Evolutionary conservation across 2,888 invertebrate genomes (phyloP), one percentile per base, ranked within the genome.

Genomic region (Chymomyza caudatula): DNA sequence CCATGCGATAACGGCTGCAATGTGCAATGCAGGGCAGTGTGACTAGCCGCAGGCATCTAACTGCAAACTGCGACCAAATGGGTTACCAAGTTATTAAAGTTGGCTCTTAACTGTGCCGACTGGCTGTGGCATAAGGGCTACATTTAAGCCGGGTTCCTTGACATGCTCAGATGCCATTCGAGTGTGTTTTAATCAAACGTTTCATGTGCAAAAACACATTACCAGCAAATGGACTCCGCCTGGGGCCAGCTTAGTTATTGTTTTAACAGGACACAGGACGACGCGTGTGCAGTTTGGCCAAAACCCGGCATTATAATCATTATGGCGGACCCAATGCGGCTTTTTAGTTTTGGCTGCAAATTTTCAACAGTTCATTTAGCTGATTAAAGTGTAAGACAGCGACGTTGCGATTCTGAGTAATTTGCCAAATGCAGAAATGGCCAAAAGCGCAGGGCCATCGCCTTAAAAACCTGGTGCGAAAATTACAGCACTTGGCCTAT

Each of bases 311-410:
- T 59, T 61, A 66, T 59, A 25, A 79, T 73, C 73, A 76, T 80
- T 83, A 74, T 58, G 61, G 61, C 62, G 43, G 4, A 2, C 11
- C 11, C 68, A 86, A 73, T 86, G 74, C 70, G 71, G 66, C 86
- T 53, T 23, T 53, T 53, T 53, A 52, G 29, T 51, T 60, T 47
- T 25, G 55, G 15, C 19, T 43, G 49, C 44, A 47, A 83, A 86
- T 86, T 86, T 83, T 86, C 82, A 83, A 83, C 82, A 83, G 87
- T 82, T 76, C 87, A 83, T 83, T 83, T 83, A 86, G 71, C 87
- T 83, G 85, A 86, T 86, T 85, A 85, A 54, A 73, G 79, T 78
- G 71, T 71, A 47, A 37, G 55, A 73, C 61, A 64, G 65, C 63
- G 55, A 53, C 61, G 55, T 44, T 47, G 44, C 70, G 69, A 67